Percentiles rank a stretch among this genome's conserved stretches.
Conservation (phyloP, 1,140 invertebrate genomes). For the Drosophila orena region DNA sequence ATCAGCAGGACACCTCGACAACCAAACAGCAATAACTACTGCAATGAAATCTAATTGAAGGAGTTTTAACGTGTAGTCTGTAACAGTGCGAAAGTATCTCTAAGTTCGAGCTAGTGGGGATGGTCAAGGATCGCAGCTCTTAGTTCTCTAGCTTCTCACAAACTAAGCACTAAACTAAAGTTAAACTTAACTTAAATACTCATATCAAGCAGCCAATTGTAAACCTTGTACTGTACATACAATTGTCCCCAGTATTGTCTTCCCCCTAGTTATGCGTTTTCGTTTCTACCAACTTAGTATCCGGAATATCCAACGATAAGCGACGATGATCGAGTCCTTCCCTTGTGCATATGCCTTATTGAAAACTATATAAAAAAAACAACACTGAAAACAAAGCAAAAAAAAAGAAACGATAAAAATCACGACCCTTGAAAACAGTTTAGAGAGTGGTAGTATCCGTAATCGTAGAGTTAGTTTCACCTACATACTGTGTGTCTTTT, state of each 20-base stretch:
- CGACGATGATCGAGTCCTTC: conserved; percentile 61
- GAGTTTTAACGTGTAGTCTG: conserved; percentile 45
- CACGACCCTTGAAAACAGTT: conserved; percentile 4
- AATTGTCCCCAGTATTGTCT: conserved; percentile 60
- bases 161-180: conserved; percentile 35
- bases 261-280: conserved; percentile 37
- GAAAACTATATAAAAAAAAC: conserved; percentile 16
- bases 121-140: conserved; percentile 14
- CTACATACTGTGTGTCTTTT: conserved; percentile 77
- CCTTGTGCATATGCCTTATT: conserved; percentile 69
- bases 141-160: conserved; percentile 37
- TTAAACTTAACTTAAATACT: conserved; percentile 35
- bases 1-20: conserved; percentile 40
- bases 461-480: conserved; percentile 60
- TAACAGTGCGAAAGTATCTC: conserved; percentile 27
- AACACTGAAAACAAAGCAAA: neutral
- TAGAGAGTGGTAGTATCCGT: conserved; percentile 33
- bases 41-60: conserved; percentile 67
- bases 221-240: conserved; percentile 46
- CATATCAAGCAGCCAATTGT: conserved; percentile 63
- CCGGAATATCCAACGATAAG: conserved; percentile 30
- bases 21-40: conserved; percentile 69
- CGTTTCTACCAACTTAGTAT: conserved; percentile 29
- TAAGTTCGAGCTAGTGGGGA: conserved; percentile 31
- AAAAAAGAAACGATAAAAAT: neutral